Base-by-base conservation (phyloP, 1,140 invertebrate species). In the Diabrotica undecimpunctata region DNA sequence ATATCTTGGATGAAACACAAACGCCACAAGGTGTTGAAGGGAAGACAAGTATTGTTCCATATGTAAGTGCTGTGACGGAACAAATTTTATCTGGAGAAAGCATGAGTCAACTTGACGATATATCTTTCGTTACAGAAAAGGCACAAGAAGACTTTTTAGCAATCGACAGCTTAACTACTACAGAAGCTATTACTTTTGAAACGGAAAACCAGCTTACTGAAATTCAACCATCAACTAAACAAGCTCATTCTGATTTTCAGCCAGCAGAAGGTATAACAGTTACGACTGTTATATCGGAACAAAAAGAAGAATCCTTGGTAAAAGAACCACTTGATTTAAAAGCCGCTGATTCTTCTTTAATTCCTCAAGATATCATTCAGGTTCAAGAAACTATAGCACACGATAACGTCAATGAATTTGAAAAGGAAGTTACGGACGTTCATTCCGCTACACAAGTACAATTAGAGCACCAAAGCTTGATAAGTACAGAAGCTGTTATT, bases 31-130 rank as follows among this genome's bases (percentile, higher is more conserved):
- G 54, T 10, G 75, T 69, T 5, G 78, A 81, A 76, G 83, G 85
- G 37, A 72, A 73, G 4, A 54, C 84, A 9, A 79, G 82, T 51
- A 78, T 86, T 62, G 75, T 79, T 67, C 72, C 80, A 10, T 80
- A 85, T 70, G 71, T 70, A 55, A 80, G 86, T 39, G 84, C 85
- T 5, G 77, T 81, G 0, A 83, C 80, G 68, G 81, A 80, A 56
- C 82, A 85, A 78, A 59, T 69, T 14, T 61, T 66, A 57, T 50
- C 70, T 51, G 60, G 69, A n/a, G 67, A 75, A 54, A 62, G 66
- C 13, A 37, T 69, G 8, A 51, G 62, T 35, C 63, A 63, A 66
- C 59, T 73, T 25, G 39, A 50, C 50, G 38, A 73, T 36, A 71
- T 78, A 61, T 70, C 72, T 59, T 73, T 76, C 5, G 60, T 72